Evolutionary conservation across 2,888 invertebrate genomes (phyloP).

Genomic region (Eilema sororculum): DNA sequence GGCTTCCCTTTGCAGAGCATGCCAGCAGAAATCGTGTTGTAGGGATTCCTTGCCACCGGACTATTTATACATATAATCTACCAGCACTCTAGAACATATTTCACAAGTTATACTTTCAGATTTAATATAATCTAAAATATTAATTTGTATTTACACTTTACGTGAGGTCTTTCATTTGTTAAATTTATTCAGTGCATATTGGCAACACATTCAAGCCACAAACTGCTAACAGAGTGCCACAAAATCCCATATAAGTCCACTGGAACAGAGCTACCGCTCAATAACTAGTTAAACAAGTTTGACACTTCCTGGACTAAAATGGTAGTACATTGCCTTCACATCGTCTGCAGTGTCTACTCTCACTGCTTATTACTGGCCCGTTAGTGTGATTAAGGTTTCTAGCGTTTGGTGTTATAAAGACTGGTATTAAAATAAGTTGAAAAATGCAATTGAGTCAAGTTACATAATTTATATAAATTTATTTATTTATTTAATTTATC

Average conservation of each 20-base stretch:
- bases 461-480: too few species aligned
- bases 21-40: too few species aligned
- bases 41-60: too few species aligned
- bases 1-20: too few species aligned
- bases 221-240: background rate
- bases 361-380: too few species aligned
- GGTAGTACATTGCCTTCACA: too few species aligned
- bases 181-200: background rate
- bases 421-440: background rate
- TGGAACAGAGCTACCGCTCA: background rate
- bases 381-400: background rate
- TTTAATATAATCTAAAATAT: background rate
- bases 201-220: conserved; percentile 11
- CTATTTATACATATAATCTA: too few species aligned
- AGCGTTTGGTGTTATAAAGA: background rate
- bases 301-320: conserved; percentile 11
- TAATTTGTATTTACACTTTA: background rate
- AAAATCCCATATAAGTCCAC: conserved; percentile 16
- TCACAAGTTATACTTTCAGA: background rate
- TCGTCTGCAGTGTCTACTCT: too few species aligned
- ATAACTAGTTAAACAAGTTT: conserved; percentile 17
- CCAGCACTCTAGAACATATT: too few species aligned
- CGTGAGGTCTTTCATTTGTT: background rate
- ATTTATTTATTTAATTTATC: too few species aligned
- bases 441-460: too few species aligned